Conservation (phyloP, 2,113 vertebrate species). For the Serilophus lunatus region DNA sequence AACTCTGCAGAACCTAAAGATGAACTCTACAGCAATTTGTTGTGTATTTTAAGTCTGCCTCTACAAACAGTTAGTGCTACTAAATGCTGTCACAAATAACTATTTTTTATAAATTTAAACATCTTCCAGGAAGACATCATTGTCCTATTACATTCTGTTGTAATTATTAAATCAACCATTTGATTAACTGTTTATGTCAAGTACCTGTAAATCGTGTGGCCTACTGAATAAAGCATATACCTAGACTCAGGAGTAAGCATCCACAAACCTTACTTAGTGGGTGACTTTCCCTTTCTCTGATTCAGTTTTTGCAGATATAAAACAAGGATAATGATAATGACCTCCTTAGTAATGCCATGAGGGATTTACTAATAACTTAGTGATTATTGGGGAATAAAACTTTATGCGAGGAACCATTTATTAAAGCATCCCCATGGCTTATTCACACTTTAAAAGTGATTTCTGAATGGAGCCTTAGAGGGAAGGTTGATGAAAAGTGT, state of each 20-base stretch:
- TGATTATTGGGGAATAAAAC: conserved; percentile 52
- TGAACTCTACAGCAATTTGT: neutral
- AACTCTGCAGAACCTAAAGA: neutral
- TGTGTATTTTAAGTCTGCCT: neutral
- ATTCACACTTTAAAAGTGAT: conserved; percentile 16
- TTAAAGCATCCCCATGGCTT: conserved; percentile 30
- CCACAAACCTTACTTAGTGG: neutral
- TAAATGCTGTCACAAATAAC: neutral
- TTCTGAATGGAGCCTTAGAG: conserved; percentile 34
- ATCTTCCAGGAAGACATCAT: neutral
- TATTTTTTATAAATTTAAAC: neutral
- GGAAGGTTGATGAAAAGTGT: neutral
- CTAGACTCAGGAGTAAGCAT: neutral
- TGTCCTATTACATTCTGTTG: neutral
- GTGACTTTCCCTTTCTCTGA: conserved; percentile 11
- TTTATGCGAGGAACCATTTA: conserved; percentile 44
- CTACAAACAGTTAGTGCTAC: neutral
- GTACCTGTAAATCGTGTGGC: neutral
- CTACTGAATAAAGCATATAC: neutral
- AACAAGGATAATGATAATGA: conserved; percentile 50
- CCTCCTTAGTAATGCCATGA: conserved; percentile 34
- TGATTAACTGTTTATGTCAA: neutral
- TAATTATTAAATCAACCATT: neutral
- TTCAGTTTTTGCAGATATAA: conserved; percentile 33
- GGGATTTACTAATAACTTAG: conserved; percentile 61